Evolutionary conservation across 2,888 invertebrate genomes (phyloP), one percentile per base, ranked within the genome.

Genomic region (Amitus sp.): DNA sequence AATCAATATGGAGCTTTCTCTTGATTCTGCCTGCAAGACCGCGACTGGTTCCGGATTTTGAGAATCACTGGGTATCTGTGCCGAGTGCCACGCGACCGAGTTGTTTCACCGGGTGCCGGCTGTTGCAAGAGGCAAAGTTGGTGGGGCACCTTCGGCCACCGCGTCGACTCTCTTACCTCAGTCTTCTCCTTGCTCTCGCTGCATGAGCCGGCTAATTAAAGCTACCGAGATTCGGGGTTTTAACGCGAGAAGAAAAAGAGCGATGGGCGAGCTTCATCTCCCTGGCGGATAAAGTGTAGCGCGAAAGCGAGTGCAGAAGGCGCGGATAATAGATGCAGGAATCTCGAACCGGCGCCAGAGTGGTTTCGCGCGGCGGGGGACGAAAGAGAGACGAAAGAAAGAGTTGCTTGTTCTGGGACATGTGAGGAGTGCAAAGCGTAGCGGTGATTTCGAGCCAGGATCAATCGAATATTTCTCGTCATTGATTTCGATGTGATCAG

Each of bases 101-200:
- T 77, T 74, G 76, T 75, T 74, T 76, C 74, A 72, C 73, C 68
- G 71, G 72, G 70, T 75, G 76, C 75, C 75, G 76, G 74, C 77
- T 77, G 74, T 75, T 77, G 76, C 73, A 74, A 72, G 73, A 78
- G 77, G 73, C 75, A 76, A 76, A 75, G 77, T n/a, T 78, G 76
- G 79, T 79, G 79, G 79, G 79, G 79, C 73, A 76, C 75, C 76
- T 76, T 74, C 76, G 74, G 74, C 74, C 73, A 72, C 76, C 72
- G 73, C 73, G 73, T 69, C 72, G 65, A 70, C 69, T 66, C 73
- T 76, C 73, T 71, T 72, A 73, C 77, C 37, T 37, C 37, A 37
- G 79, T 79, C 77, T 76, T 76, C 73, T 78, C 77, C 76, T 75
- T 77, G 76, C 78, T 78, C 77, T 78, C 78, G 73, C 73, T 76